Percentiles rank a stretch among this genome's conserved stretches.
Conservation (phyloP, 2,113 vertebrate genomes). For the Scatophagus argus region DNA sequence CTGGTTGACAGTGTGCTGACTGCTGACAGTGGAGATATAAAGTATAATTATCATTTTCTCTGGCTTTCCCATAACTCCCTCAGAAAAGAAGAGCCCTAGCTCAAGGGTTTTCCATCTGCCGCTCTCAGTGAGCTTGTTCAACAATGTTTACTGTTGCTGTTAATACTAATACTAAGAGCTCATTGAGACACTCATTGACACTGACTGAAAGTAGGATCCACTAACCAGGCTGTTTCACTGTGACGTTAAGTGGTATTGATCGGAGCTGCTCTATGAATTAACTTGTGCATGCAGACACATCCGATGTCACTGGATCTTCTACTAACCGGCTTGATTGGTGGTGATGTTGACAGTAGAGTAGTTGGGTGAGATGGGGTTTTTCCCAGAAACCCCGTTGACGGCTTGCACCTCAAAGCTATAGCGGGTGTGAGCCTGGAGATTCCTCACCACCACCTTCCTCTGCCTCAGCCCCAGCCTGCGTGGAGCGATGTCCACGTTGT, state of each 20-base stretch:
- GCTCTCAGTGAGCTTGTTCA: slow-evolving; percentile 39
- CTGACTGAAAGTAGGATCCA: slow-evolving; percentile 50
- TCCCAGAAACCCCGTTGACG: slow-evolving; percentile 94
- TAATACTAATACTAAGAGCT: slow-evolving; percentile 45
- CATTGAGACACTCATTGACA: slow-evolving; percentile 62
- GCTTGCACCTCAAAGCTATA: slow-evolving; percentile 99
- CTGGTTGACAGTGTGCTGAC: slow-evolving; percentile 52
- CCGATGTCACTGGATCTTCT: slow-evolving; percentile 24
- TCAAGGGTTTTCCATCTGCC: slow-evolving; percentile 35
- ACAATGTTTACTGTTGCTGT: slow-evolving; percentile 36
- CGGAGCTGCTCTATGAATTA: slow-evolving; percentile 52
- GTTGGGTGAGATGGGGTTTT: slow-evolving; percentile 88
- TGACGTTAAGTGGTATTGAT: slow-evolving; percentile 78
- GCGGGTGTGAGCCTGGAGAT: slow-evolving; percentile 96
- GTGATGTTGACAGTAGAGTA: slow-evolving; percentile 98
- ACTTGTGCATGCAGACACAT: slow-evolving; percentile 45
- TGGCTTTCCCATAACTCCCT: slow-evolving; percentile 6
- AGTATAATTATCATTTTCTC: slow-evolving; percentile 36
- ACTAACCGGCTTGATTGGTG: slow-evolving; percentile 98
- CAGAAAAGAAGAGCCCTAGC: slow-evolving; percentile 32
- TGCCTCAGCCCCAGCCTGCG: slow-evolving; percentile 93
- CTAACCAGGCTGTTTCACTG: slow-evolving; percentile 49
- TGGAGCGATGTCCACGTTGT: slow-evolving; percentile 96
- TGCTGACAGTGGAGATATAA: slow-evolving; percentile 48
- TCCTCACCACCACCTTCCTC: slow-evolving; percentile 92